Percentiles rank a stretch among this genome's conserved stretches.
These are phyloP conservation scores for Helleia helle DNA, from an alignment of 2,888 invertebrate genomes.

Conservation along the genomic window DNA sequence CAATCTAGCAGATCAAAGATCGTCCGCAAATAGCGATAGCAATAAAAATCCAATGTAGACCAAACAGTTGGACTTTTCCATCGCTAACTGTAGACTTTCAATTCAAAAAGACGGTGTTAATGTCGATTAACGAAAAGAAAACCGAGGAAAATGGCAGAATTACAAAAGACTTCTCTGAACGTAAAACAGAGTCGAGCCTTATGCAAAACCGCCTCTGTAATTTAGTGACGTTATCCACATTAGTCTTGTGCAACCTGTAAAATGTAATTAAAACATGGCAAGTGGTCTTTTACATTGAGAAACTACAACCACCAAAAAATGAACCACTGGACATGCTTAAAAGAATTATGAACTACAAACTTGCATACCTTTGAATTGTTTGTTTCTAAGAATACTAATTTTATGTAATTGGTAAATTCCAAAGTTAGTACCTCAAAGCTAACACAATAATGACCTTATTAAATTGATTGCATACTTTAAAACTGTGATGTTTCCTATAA, in stretches of 20 bases:
- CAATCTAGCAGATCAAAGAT: slow-evolving; percentile 39
- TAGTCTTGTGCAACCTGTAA: slow-evolving; percentile 11
- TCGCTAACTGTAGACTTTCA: slow-evolving; percentile 56
- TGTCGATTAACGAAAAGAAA: slow-evolving; percentile 19
- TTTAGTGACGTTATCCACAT: slow-evolving; percentile 7
- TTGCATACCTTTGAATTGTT: not conserved
- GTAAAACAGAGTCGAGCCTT: slow-evolving; percentile 48
- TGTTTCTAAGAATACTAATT: not conserved
- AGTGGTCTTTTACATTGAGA: slow-evolving; percentile 6
- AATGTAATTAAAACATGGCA: slow-evolving; percentile 5
- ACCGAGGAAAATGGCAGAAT: slow-evolving; percentile 39
- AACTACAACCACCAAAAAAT: not conserved
- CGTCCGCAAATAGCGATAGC: slow-evolving; percentile 66
- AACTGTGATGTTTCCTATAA: too few relatives aligned
- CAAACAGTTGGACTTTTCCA: slow-evolving; percentile 67
- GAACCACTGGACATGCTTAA: not conserved
- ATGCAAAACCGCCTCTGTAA: slow-evolving; percentile 39
- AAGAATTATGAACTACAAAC: not conserved
- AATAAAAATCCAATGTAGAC: slow-evolving; percentile 61
- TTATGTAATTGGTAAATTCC: not conserved
- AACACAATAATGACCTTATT: too few relatives aligned
- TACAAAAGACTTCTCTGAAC: slow-evolving; percentile 49
- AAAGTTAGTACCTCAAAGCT: too few relatives aligned
- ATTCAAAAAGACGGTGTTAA: slow-evolving; percentile 28
- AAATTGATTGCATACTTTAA: too few relatives aligned